Base-by-base conservation (phyloP, 2,113 vertebrate species). In the Takifugu bimaculatus region DNA sequence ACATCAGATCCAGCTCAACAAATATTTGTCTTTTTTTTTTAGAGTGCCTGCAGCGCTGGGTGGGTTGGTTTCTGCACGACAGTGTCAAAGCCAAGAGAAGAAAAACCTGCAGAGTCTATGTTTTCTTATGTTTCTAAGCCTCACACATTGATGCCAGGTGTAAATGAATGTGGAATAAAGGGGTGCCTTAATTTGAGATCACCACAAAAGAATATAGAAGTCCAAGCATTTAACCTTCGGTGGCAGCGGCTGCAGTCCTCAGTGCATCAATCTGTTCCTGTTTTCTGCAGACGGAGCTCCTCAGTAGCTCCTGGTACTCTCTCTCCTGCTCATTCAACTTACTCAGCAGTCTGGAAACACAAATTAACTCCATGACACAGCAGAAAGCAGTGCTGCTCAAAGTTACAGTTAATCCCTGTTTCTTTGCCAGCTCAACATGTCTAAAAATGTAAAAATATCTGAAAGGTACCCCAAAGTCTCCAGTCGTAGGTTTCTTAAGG, bases 311-410 rank as follows among this genome's bases (percentile, higher is more conserved):
- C 65, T 93, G 94, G 83, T 87, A 94, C 66, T 95, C 90, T 1
- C 49, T 77, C 75, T 97, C 94, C 75, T 93, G 96, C 73, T 92
- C 85, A 0, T 64, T 89, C 77, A 96, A 88, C 70, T 90, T 77
- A 58, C 65, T 85, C 48, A 93, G 89, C 50, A 97, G 87, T 72
- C 95, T 97, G 79, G 26, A 50, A 67, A 61, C 49, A 69, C 50
- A 83, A 60, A 54, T 1, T 13, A 42, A 29, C 5, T 48, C 45
- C 1, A 0, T 0, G n/a, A 7, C 26, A 25, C 1, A 48, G n/a
- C 5, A 44, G 5, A 54, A 44, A 28, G 35, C 14, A 25, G 13
- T 1, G 5, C 26, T 0, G 49, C 39, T 58, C 5, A 12, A 68
- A 63, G 52, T 45, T 50, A 1, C 6, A 2, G 54, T 15, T 2